These are phyloP conservation scores for Microcebus tavaratra DNA, from an alignment of 2,113 vertebrate species.

Conservation along the genomic window DNA sequence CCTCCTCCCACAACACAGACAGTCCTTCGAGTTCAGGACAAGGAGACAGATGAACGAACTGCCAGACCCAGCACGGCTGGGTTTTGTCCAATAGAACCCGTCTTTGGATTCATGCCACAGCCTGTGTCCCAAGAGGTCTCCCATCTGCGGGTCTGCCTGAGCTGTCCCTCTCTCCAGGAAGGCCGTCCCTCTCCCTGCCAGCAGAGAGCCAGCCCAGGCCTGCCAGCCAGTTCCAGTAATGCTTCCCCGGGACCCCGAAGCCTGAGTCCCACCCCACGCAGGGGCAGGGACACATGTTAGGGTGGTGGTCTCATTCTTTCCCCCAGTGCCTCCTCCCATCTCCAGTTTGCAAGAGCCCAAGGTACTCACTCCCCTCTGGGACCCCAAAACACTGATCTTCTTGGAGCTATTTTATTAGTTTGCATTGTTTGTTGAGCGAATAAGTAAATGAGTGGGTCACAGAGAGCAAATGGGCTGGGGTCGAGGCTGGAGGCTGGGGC, in stretches of 20 bases:
- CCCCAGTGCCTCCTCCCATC: fast-evolving
- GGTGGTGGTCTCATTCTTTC: background rate
- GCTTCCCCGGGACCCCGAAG: no score
- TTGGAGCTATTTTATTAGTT: background rate
- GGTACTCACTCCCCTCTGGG: background rate
- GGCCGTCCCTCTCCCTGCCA: background rate
- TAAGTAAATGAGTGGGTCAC: background rate
- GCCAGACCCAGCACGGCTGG: background rate
- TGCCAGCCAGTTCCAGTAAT: background rate
- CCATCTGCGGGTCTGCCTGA: fast-evolving
- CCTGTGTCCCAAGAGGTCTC: background rate
- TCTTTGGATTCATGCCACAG: background rate
- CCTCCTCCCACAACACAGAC: background rate
- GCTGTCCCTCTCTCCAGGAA: no score
- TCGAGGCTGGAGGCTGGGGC: background rate
- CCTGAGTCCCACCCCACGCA: background rate
- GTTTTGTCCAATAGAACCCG: background rate
- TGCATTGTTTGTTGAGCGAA: background rate
- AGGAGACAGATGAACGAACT: background rate
- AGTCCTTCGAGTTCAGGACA: background rate
- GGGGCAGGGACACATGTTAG: background rate
- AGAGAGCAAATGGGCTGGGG: background rate
- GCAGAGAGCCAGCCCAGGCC: background rate
- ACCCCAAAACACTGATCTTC: background rate
- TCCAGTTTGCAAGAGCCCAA: background rate